Conservation (phyloP, 2,113 vertebrate species). For the Genyomyrus donnyi region DNA sequence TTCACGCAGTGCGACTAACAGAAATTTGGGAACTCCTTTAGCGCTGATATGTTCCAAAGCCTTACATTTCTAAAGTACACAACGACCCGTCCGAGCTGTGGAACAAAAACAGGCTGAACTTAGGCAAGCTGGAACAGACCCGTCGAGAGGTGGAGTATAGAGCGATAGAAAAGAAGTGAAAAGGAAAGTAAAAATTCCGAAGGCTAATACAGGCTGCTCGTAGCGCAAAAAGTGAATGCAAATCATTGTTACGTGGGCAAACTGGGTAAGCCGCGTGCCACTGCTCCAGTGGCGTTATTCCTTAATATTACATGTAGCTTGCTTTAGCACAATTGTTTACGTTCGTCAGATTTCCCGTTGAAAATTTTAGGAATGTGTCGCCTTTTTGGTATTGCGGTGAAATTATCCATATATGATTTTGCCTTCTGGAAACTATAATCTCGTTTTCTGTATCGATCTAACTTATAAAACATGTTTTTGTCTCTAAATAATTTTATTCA, state of each 20-base stretch:
- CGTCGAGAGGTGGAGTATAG: constrained; percentile 26
- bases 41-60: background rate
- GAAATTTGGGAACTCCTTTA: background rate
- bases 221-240: background rate
- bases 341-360: constrained; percentile 16
- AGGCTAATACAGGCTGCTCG: background rate
- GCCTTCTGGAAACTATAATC: background rate
- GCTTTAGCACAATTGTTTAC: background rate
- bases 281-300: background rate
- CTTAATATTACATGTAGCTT: background rate
- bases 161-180: constrained; percentile 6
- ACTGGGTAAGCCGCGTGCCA: background rate
- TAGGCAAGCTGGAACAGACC: constrained; percentile 13
- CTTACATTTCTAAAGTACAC: background rate
- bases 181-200: constrained; percentile 11
- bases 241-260: background rate
- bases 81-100: constrained; percentile 4
- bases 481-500: background rate
- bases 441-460: background rate
- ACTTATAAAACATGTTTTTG: background rate
- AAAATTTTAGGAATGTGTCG: constrained; percentile 20
- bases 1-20: background rate
- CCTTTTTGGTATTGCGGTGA: background rate
- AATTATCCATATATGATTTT: background rate
- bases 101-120: constrained; percentile 13